Evolutionary conservation across 2,888 invertebrate genomes (phyloP).

Genomic region (Morpho helenor): DNA sequence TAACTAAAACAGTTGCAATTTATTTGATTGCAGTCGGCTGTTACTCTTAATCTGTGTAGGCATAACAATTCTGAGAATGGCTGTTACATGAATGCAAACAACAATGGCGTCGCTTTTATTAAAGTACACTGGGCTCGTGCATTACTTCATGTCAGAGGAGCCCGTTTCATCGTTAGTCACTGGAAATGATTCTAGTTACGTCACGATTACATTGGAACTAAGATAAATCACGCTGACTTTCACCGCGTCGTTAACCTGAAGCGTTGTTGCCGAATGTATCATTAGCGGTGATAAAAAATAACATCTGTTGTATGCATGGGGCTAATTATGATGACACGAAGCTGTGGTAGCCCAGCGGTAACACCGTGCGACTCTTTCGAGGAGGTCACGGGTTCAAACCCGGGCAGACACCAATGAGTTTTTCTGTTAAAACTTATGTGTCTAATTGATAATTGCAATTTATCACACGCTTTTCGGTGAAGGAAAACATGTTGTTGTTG

Average conservation of each 20-base stretch:
- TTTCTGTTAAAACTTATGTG: no score
- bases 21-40: constrained; percentile 26
- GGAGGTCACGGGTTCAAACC: no score
- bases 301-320: constrained; percentile 20
- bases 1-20: constrained; percentile 25
- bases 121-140: constrained; percentile 26
- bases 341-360: no score
- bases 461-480: no score
- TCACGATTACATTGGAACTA: constrained; percentile 30
- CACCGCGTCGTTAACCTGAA: constrained; percentile 31
- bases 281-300: constrained; percentile 15
- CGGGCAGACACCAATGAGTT: no score
- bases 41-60: constrained; percentile 30
- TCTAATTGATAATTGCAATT: no score
- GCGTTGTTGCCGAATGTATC: constrained; percentile 28
- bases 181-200: constrained; percentile 31
- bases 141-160: constrained; percentile 26
- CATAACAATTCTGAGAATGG: constrained; percentile 33
- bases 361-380: no score
- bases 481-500: no score
- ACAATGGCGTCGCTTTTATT: constrained; percentile 31
- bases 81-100: constrained; percentile 29
- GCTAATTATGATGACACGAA: constrained; percentile 15
- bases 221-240: constrained; percentile 33
- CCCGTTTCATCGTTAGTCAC: constrained; percentile 24